A percentile compares a stretch with the other conserved stretches of the same genome.
Evolutionary conservation across 23 tunicate species (phyloP).

Genomic region (Oikopleura vanhoeffeni): DNA sequence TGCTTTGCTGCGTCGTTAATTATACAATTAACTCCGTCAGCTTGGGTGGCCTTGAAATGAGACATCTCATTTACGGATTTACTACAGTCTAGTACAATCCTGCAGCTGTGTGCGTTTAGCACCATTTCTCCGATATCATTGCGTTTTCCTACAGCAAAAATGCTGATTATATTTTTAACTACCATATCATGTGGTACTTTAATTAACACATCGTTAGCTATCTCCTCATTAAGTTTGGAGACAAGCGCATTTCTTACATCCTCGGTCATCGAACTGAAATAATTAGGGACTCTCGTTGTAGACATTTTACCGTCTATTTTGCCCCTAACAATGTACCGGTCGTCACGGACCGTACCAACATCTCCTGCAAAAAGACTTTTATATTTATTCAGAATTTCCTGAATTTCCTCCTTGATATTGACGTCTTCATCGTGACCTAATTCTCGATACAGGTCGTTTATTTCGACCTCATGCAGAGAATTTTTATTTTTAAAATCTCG

Average conservation of each 20-base stretch:
- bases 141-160: not conserved
- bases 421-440: not conserved
- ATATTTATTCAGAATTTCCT: not conserved
- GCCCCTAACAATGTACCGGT: not conserved
- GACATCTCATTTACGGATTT: too few species aligned
- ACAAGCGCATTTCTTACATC: not conserved
- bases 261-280: not conserved
- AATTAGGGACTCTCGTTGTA: not conserved
- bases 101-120: not conserved
- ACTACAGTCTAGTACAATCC: not conserved
- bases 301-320: not conserved
- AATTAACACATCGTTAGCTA: not conserved
- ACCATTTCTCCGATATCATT: not conserved
- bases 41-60: too few species aligned
- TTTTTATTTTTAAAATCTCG: not conserved
- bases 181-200: not conserved
- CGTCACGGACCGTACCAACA: not conserved
- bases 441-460: not conserved
- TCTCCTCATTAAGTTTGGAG: not conserved
- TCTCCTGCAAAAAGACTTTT: not conserved
- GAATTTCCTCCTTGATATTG: not conserved
- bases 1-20: too few species aligned
- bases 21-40: too few species aligned
- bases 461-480: not conserved
- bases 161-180: not conserved